Evolutionary conservation across 2,888 invertebrate species (phyloP), one percentile per base, ranked within the genome.

Genomic region (Arge pagana): DNA sequence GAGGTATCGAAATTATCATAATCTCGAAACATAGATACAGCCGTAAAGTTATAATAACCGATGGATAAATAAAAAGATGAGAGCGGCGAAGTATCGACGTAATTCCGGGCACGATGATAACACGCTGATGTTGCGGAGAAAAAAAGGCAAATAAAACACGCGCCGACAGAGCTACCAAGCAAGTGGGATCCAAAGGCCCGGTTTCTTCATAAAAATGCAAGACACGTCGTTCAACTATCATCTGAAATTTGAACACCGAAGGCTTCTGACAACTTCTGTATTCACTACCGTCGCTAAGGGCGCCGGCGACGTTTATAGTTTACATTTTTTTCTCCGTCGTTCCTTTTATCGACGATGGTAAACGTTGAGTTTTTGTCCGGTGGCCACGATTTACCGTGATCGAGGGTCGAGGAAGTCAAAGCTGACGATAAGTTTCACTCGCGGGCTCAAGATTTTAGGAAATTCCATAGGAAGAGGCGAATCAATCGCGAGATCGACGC

Each of bases 1-100:
- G 39, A n/a, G 1, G 3, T 18, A 28, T 18, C n/a, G 8, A 39
- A 49, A 49, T 49, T 49, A 49, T 49, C 49, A 49, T 49, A 49
- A 49, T 49, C 36, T 15, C 21, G 18, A 35, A 36, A 40, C 36
- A n/a, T 8, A 33, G 30, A 37, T 4, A 16, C 8, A 30, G 28
- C 18, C 39, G 28, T 49, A 49, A 40, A 49, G 37, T 19, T 28
- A 43, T 15, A 16, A 24, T n/a, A n/a, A n/a, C 26, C 28, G 48
- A 49, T 49, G 26, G n/a, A 28, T 39, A 28, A 40, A 15, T 23
- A 40, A 49, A 49, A 30, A 30, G 30, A 49, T 30, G 39, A 40
- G 39, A 26, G 26, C 26, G 24, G 40, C 13, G 49, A 49, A 49
- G 49, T 49, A 3, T n/a, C 28, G 49, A 49, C 49, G 30, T 40